Conservation (phyloP, 2,113 vertebrate genomes). For the Lutjanus erythropterus region DNA sequence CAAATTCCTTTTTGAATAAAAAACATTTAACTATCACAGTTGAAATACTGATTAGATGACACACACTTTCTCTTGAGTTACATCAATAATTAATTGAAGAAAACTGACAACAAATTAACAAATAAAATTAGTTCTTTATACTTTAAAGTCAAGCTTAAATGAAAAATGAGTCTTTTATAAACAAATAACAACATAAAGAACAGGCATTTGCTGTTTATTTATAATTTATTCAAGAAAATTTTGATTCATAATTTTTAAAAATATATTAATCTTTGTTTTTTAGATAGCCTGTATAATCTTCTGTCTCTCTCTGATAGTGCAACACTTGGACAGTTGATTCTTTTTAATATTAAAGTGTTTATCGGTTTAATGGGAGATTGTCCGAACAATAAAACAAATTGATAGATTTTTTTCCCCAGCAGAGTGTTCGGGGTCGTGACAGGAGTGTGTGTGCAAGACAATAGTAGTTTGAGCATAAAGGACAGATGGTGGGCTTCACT, state of each 20-base stretch:
- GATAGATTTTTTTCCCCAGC: constrained; percentile 19
- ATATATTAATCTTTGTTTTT: background rate
- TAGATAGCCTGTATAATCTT: background rate
- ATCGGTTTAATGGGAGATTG: background rate
- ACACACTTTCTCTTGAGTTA: background rate
- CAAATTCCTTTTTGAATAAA: background rate
- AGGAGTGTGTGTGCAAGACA: constrained; percentile 59
- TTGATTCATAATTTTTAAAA: background rate
- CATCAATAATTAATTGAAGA: background rate
- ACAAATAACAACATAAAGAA: background rate
- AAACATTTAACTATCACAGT: background rate
- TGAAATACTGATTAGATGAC: background rate
- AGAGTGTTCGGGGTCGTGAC: constrained; percentile 36
- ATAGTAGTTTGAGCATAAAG: constrained; percentile 72
- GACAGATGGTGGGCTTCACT: constrained; percentile 77
- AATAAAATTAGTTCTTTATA: background rate
- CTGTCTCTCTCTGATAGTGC: background rate
- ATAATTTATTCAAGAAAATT: background rate
- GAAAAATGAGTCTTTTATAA: background rate
- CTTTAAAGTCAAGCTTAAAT: background rate
- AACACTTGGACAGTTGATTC: too few relatives aligned
- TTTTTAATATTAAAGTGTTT: background rate
- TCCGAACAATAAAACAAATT: constrained; percentile 8
- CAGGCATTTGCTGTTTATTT: background rate
- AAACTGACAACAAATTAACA: background rate